Conservation (phyloP, 2,797 vertebrate species). For the Acrocephalus scirpaceus region DNA sequence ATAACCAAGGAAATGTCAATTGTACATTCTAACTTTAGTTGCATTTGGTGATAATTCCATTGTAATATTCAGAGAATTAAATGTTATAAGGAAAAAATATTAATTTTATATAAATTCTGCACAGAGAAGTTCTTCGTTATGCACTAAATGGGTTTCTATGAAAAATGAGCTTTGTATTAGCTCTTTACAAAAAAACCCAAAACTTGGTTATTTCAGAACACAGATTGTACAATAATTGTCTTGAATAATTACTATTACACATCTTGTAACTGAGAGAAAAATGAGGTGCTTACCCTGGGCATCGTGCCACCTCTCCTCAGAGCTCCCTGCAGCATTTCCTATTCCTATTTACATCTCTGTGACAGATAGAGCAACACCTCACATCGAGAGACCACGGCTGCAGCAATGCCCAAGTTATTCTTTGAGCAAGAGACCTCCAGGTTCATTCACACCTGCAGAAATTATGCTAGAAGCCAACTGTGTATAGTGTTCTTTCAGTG, state of each 20-base stretch:
- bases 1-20: background rate
- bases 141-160: background rate
- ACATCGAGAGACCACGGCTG: fast-evolving
- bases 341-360: background rate
- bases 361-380: background rate
- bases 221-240: background rate
- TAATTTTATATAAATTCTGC: background rate
- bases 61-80: background rate
- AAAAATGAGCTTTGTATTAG: background rate
- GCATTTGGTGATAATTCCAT: background rate
- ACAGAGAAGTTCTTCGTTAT: background rate
- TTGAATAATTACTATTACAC: background rate
- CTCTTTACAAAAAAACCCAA: background rate
- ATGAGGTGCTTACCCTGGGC: background rate
- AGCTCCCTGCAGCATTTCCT: background rate
- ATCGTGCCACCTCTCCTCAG: background rate
- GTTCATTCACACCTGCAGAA: background rate
- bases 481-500: background rate
- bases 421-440: background rate
- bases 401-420: background rate
- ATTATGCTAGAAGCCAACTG: background rate
- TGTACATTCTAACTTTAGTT: background rate
- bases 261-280: background rate
- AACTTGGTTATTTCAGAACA: background rate
- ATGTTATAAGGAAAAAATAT: background rate